Conservation (phyloP, 2,888 invertebrate genomes). For the Drosophila melanocephala region DNA sequence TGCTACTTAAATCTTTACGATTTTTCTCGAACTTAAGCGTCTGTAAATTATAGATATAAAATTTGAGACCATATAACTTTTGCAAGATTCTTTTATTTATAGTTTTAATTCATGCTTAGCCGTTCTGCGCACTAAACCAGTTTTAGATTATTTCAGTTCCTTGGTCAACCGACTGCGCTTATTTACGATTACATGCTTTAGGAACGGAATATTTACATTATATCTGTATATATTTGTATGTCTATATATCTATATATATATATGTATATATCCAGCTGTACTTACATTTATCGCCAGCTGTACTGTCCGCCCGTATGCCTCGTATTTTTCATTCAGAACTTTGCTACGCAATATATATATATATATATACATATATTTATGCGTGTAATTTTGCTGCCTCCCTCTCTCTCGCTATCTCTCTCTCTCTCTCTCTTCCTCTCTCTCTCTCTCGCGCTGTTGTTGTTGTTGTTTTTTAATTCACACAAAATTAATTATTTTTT, state of each 20-base stretch:
- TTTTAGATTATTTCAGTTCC: slow-evolving; percentile 29
- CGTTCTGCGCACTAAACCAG: slow-evolving; percentile 30
- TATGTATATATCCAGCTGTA: slow-evolving; percentile 43
- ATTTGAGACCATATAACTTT: neutral
- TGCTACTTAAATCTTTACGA: neutral
- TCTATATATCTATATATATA: slow-evolving; percentile 13
- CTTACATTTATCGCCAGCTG: slow-evolving; percentile 72
- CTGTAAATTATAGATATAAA: neutral
- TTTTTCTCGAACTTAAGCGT: neutral
- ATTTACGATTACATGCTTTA: slow-evolving; percentile 18
- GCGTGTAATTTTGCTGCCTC: slow-evolving; percentile 67
- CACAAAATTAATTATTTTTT: slow-evolving; percentile 62
- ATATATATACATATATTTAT: slow-evolving; percentile 15
- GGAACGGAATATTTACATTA: neutral
- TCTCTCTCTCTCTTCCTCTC: slow-evolving; percentile 14
- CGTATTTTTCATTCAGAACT: slow-evolving; percentile 72
- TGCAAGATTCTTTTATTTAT: neutral
- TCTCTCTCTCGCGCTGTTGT: slow-evolving; percentile 31
- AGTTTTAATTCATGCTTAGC: slow-evolving; percentile 12
- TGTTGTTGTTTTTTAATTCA: slow-evolving; percentile 58
- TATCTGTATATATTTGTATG: neutral
- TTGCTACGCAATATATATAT: slow-evolving; percentile 74
- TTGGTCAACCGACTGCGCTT: slow-evolving; percentile 27
- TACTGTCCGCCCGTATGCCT: slow-evolving; percentile 56
- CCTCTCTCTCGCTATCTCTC: slow-evolving; percentile 8